Evolutionary conservation across 2,797 vertebrate genomes (phyloP).

Genomic region (Ciconia nigra): DNA sequence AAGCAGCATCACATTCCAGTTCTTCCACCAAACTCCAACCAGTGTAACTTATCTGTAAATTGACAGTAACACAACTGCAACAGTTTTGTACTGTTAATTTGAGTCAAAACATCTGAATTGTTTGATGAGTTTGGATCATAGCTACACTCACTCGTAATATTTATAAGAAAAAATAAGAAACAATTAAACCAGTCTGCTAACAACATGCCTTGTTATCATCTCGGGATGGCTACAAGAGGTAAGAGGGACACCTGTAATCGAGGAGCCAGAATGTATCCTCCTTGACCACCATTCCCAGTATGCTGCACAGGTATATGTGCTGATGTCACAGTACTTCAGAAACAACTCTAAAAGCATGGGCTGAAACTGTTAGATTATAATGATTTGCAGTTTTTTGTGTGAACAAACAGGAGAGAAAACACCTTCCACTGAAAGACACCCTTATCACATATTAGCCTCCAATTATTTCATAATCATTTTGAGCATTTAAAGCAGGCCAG

Average conservation of each 20-base stretch:
- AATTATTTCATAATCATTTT: not conserved
- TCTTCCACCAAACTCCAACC: not conserved
- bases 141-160: not conserved
- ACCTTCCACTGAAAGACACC: not conserved
- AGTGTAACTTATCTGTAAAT: not conserved
- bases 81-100: not conserved
- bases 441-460: not conserved
- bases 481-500: not conserved
- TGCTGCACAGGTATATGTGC: not conserved
- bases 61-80: not conserved
- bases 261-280: not conserved
- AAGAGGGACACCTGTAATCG: not conserved
- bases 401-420: not conserved
- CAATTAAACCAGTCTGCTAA: not conserved
- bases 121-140: not conserved
- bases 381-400: not conserved
- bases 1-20: not conserved
- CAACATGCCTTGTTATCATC: not conserved
- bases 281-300: not conserved
- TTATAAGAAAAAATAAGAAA: not conserved
- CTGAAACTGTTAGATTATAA: not conserved
- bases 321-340: not conserved
- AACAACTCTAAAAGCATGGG: not conserved
- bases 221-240: not conserved
- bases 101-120: not conserved